Percentiles rank a stretch among this genome's conserved stretches.
These are phyloP conservation scores for Aplodontia rufa DNA, from an alignment of 2,113 vertebrate genomes.

Conservation along the genomic window DNA sequence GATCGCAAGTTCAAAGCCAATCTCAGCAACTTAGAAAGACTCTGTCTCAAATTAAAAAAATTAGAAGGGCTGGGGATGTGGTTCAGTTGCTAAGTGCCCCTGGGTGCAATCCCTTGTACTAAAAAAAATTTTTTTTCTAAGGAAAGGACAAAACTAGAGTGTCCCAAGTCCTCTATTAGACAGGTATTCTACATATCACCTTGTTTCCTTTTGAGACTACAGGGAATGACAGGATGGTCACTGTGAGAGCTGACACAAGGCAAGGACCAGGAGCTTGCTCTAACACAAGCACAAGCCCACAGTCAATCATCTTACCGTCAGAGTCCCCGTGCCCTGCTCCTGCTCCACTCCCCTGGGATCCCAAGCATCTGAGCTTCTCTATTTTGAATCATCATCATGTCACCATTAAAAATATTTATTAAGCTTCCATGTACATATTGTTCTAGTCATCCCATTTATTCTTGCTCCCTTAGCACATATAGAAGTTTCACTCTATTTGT, in stretches of 20 bases:
- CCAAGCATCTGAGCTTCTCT: not conserved
- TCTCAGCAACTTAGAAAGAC: too few relatives aligned
- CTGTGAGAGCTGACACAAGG: not conserved
- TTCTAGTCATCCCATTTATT: constrained; percentile 25
- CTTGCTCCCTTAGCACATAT: not conserved
- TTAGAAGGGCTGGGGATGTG: too few relatives aligned
- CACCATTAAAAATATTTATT: constrained; percentile 35
- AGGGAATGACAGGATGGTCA: fast-evolving
- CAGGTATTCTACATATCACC: not conserved
- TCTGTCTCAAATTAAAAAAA: too few relatives aligned
- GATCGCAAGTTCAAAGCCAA: too few relatives aligned
- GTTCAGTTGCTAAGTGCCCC: too few relatives aligned
- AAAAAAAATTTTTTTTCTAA: too few relatives aligned
- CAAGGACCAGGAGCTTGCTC: not conserved
- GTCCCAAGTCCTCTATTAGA: too few relatives aligned
- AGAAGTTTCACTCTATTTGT: constrained; percentile 40
- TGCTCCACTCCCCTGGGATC: not conserved
- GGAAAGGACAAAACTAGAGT: not conserved
- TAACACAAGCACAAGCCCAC: not conserved
- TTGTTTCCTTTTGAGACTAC: not conserved
- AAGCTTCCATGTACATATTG: not conserved
- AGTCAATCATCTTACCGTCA: not conserved
- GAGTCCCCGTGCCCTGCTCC: not conserved
- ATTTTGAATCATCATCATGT: constrained; percentile 30
- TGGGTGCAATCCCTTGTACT: too few relatives aligned